Evolutionary conservation across 2,113 vertebrate species (phyloP).

Genomic region (Phalacrocorax brasilianus): DNA sequence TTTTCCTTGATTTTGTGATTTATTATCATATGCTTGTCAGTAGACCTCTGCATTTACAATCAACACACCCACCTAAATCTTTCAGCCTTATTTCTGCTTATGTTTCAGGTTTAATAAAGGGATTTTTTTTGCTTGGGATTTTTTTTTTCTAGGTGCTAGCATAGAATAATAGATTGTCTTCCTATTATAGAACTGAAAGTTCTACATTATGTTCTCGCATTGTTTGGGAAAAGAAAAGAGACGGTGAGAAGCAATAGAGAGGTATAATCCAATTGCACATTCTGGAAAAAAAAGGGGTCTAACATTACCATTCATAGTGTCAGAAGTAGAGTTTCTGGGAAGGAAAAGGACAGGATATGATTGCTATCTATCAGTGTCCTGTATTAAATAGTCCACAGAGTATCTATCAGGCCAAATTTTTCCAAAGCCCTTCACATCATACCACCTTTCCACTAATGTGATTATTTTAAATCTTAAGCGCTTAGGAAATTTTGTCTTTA

Average conservation of each 20-base stretch:
- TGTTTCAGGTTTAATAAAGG: background rate
- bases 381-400: background rate
- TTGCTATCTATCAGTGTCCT: background rate
- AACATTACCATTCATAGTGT: background rate
- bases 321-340: background rate
- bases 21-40: background rate
- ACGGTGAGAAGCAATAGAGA: background rate
- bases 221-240: background rate
- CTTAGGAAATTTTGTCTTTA: background rate
- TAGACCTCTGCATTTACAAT: background rate
- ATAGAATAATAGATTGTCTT: background rate
- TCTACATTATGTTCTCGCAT: background rate
- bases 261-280: background rate
- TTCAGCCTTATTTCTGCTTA: background rate
- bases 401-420: background rate
- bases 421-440: background rate
- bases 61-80: background rate
- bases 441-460: background rate
- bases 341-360: background rate
- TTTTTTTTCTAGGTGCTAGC: background rate
- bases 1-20: conserved; percentile 42
- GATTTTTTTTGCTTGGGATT: background rate
- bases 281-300: background rate
- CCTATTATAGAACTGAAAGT: background rate
- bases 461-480: background rate